Conservation (phyloP, 2,113 vertebrate species). For the Acanthisitta chloris region DNA sequence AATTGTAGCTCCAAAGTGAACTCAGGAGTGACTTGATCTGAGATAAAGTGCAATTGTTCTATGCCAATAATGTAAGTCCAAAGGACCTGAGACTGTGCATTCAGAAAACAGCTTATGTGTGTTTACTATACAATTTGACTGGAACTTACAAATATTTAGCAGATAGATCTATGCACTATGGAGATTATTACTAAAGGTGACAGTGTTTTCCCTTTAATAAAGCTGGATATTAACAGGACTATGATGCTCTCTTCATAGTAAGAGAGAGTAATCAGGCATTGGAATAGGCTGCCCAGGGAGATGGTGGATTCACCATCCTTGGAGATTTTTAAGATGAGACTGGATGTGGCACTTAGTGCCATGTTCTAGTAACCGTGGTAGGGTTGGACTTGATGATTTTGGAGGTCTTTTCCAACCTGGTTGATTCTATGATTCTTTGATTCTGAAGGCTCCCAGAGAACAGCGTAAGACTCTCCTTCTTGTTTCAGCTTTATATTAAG, state of each 20-base stretch:
- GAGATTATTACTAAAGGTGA: background rate
- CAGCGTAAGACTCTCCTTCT: background rate
- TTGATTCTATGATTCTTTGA: no score
- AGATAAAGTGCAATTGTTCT: background rate
- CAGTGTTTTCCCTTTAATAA: background rate
- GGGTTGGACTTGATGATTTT: no score
- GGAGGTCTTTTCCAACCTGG: no score
- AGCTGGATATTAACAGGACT: background rate
- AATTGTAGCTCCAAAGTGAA: background rate
- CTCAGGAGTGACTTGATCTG: background rate
- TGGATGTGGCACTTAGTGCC: no score
- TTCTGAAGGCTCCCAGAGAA: background rate
- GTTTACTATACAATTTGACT: background rate
- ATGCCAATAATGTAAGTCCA: background rate
- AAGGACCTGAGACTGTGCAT: background rate
- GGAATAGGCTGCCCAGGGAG: no score
- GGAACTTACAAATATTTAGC: background rate
- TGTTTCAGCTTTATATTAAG: background rate
- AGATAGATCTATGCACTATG: background rate
- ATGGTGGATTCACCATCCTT: no score
- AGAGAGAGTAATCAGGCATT: no score
- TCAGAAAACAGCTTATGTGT: background rate
- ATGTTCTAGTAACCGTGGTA: no score
- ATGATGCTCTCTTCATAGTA: background rate
- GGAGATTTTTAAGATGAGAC: no score